Evolutionary conservation across 2,888 invertebrate genomes (phyloP).

Genomic region (Poecilus cupreus): DNA sequence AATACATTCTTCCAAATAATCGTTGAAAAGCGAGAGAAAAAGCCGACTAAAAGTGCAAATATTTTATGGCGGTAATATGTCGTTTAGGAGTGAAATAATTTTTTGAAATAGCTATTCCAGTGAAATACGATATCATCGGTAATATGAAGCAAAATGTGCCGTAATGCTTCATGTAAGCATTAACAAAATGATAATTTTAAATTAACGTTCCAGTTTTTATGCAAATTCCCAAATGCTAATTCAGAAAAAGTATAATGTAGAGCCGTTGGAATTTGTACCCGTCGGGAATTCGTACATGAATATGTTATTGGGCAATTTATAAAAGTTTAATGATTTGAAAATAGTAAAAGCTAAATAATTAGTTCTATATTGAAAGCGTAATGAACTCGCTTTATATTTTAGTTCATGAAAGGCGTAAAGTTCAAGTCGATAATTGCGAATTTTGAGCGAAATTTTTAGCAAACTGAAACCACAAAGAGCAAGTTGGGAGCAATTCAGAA

Average conservation of each 20-base stretch:
- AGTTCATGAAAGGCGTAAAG: not conserved
- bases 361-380: not conserved
- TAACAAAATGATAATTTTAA: slow-evolving; percentile 8
- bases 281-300: not conserved
- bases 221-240: not conserved
- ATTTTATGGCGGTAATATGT: not conserved
- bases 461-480: slow-evolving; percentile 2
- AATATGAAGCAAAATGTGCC: not conserved
- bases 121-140: not conserved
- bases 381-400: not conserved
- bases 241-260: not conserved
- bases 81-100: not conserved
- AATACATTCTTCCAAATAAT: too few species aligned
- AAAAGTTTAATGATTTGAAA: not conserved
- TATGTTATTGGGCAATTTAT: not conserved
- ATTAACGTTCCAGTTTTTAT: not conserved
- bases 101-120: not conserved
- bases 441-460: not conserved
- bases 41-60: not conserved
- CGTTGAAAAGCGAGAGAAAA: too few species aligned
- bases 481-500: slow-evolving; percentile 4
- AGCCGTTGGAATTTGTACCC: not conserved
- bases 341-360: not conserved
- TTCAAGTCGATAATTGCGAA: slow-evolving; percentile 19
- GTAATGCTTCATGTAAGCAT: not conserved